Evolutionary conservation across 2,888 invertebrate species (phyloP), one percentile per base, ranked within the genome.

Genomic region (Desoria tigrina): DNA sequence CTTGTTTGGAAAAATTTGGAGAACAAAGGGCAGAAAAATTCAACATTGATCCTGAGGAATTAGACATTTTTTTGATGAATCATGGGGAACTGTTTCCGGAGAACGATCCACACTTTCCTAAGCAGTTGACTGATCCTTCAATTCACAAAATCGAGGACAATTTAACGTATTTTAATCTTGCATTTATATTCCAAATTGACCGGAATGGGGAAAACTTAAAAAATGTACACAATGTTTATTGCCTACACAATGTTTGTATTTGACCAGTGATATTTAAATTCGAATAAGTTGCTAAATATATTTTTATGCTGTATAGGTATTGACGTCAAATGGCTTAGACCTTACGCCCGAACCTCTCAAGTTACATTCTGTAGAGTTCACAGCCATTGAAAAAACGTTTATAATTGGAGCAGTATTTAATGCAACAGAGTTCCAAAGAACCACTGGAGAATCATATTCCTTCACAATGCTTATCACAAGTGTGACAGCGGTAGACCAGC

Each of bases 341-440:
- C n/a, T n/a, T n/a, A n/a, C n/a, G n/a, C n/a, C n/a, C n/a, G n/a
- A n/a, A n/a, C n/a, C n/a, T n/a, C n/a, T n/a, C n/a, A n/a, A 23
- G 11, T 1, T 67, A 11, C 69, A 69, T 9, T 58, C 66, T n/a
- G 63, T 75, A 9, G 66, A 70, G 42, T 74, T 75, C 61, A 66
- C 71, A 1, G 70, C 68, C 9, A 64, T 58, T 1, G 74, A 75
- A 27, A 68, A 72, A 42, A 23, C 62, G n/a, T 75, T 62, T 57
- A 54, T 75, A 18, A 42, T 26, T 9, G 58, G 37, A n/a, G 39
- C 32, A 14, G n/a, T 32, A 56, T 32, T 56, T n/a, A 16, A 32
- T 37, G 16, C 32, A n/a, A 28, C 3, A 56, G 39, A 56, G 32
- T 32, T 56, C 26, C 9, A 27, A 14, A 56, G 32, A 9, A 11